Evolutionary conservation across 2,113 vertebrate genomes (phyloP).

Genomic region (Epinephelus lanceolatus): DNA sequence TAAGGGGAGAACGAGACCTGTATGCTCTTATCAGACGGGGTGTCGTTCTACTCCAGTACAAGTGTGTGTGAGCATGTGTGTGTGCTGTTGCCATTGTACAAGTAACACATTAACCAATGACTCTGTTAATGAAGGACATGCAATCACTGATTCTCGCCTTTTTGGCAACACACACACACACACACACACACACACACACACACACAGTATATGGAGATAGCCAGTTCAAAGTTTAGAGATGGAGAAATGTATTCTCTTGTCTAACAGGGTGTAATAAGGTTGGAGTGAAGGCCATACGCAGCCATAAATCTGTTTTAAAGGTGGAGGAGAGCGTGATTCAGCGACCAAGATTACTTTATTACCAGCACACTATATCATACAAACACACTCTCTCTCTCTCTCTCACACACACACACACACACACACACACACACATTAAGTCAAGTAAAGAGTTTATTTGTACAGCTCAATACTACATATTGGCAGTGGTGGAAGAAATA

Average conservation of each 20-base stretch:
- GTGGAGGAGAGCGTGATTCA: slow-evolving; percentile 16
- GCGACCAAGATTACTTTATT: slow-evolving; percentile 49
- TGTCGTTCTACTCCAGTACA: slow-evolving; percentile 30
- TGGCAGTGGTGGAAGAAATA: too few species aligned
- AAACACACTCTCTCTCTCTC: not conserved
- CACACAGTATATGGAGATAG: slow-evolving; percentile 42
- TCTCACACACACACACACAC: too few species aligned
- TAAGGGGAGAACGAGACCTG: slow-evolving; percentile 28
- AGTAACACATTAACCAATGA: slow-evolving; percentile 81
- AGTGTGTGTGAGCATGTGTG: slow-evolving; percentile 45
- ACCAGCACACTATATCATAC: not conserved
- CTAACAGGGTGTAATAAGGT: slow-evolving; percentile 30
- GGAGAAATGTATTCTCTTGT: slow-evolving; percentile 42
- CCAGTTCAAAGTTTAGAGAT: slow-evolving; percentile 76
- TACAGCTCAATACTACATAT: not conserved
- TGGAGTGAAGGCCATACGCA: slow-evolving; percentile 43
- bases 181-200: slow-evolving; percentile 46
- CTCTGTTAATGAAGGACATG: slow-evolving; percentile 82
- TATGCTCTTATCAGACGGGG: slow-evolving; percentile 55
- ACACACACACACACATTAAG: not conserved
- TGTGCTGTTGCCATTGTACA: slow-evolving; percentile 53
- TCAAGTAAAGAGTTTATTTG: not conserved
- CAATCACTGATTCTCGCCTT: slow-evolving; percentile 71
- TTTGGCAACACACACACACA: slow-evolving; percentile 50
- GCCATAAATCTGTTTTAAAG: slow-evolving; percentile 70